Evolutionary conservation across 1,140 invertebrate species (phyloP), one percentile per base, ranked within the genome.

Genomic region (Drosophila subpulchrella): DNA sequence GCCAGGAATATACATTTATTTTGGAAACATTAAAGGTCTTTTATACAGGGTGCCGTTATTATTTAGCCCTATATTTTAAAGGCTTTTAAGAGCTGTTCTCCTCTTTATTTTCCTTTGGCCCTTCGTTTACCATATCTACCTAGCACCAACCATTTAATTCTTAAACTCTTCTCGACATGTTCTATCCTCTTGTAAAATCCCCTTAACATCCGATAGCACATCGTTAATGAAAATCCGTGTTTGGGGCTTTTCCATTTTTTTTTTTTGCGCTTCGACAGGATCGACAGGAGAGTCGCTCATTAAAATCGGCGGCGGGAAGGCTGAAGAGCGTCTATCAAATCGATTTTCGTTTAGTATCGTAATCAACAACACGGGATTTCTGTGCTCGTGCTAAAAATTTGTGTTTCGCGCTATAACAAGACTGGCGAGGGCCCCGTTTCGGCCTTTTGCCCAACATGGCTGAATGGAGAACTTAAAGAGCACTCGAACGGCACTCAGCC

Each of bases 271-370:
- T 34, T 53, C 24, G 36, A 51, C n/a, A 7, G 48, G 47, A 32
- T 46, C 66, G 20, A 27, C 30, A 32, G 32, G 61, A 55, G 66
- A 39, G 41, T 53, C 75, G 65, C 78, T 83, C 56, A 79, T 72
- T 72, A 72, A 72, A 72, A 72, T 72, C 66, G 66, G 50, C 75
- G 81, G 54, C 44, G 63, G 55, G 56, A 53, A 60, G 56, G 59
- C 47, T 27, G n/a, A 63, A 53, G 41, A 65, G 75, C 71, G 66
- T 72, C 65, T 51, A 79, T 65, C 76, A 83, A 88, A 88, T 88
- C 83, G 83, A 88, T 88, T 88, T 88, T 89, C 83, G 84, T 88
- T 88, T 88, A 88, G 83, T 88, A 88, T 89, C 84, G 83, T 83
- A 88, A 88, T 88, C 83, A 88, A 83, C 55, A 89, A 83, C 72